Evolutionary conservation across 2,888 invertebrate genomes (phyloP), one percentile per base, ranked within the genome.

Genomic region (Caenorhabditis parvicauda): DNA sequence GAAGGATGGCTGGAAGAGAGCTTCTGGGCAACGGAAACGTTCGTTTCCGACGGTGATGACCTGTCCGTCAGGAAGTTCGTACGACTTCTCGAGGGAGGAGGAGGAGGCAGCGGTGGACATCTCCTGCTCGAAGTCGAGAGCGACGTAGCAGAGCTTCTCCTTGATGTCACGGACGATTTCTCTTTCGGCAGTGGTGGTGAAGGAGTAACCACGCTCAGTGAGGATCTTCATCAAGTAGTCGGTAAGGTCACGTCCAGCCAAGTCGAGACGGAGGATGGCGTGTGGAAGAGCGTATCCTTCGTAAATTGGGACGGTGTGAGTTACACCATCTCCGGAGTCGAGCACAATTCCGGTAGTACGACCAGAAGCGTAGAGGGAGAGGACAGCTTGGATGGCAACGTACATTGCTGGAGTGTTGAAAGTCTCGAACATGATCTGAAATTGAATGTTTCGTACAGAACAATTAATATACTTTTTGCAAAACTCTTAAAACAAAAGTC

Each of bases 91-190:
- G 81, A 90, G 86, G 81, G 90, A 90, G 84, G 89, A 89, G 84
- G 90, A 90, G 82, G 89, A 89, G 82, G 90, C 90, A 67, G 90
- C 90, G 84, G 90, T 90, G 83, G 90, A 61, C 90, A 90, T 90
- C 86, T 90, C 90, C 56, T 94, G 93, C 83, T 96, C 96, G 66
- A 98, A 89, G 83, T 98, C 93, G 82, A 98, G 96, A 9, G 94
- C 96, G 79, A 96, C 92, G 82, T 98, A 98, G 84, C 96, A 98
- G 27, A 98, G 86, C 82, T 95, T 95, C 82, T 98, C 98, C 83
- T 75, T 75, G 65, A 92, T 91, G 84, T 92, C 92, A 77, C 92
- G 88, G 64, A 92, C 92, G 82, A 92, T 92, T 87, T 92, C 92
- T 80, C 86, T 90, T 83, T 83, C 59, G 55, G 66, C 66, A 46